Evolutionary conservation across 2,888 invertebrate species (phyloP).

Genomic region (Chrysolina americana): DNA sequence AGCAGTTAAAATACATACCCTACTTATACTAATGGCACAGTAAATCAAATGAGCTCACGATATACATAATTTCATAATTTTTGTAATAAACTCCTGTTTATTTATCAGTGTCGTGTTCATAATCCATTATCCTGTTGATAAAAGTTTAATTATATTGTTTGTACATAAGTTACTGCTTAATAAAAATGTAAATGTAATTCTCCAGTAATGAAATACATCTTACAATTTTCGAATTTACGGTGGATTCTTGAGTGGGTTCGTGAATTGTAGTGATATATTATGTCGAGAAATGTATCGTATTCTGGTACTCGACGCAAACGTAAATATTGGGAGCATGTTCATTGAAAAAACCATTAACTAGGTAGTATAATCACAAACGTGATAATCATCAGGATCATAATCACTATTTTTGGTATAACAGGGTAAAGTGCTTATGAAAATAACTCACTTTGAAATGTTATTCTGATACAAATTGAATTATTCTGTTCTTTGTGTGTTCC

Average conservation of each 20-base stretch:
- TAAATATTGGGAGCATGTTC: neutral
- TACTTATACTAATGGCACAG: neutral
- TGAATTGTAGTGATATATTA: slow-evolving; percentile 20
- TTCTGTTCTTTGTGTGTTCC: too few species aligned
- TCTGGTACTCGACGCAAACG: neutral
- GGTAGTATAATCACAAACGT: too few species aligned
- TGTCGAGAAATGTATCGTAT: neutral
- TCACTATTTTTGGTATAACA: too few species aligned
- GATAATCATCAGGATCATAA: too few species aligned
- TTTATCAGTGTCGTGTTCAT: slow-evolving; percentile 43
- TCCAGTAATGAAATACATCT: slow-evolving; percentile 23
- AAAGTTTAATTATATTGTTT: slow-evolving; percentile 54
- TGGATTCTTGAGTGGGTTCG: neutral
- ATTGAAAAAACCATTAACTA: neutral
- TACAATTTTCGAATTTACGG: slow-evolving; percentile 17
- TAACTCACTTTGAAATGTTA: too few species aligned
- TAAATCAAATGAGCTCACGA: slow-evolving; percentile 34
- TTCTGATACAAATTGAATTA: too few species aligned
- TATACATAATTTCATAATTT: slow-evolving; percentile 41
- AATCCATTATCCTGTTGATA: slow-evolving; percentile 47
- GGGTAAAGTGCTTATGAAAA: too few species aligned
- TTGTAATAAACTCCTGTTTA: slow-evolving; percentile 40
- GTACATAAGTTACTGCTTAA: slow-evolving; percentile 52
- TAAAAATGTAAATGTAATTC: slow-evolving; percentile 51
- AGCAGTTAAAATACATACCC: too few species aligned